Evolutionary conservation across 2,797 vertebrate species (phyloP), one percentile per base, ranked within the genome.

Genomic region (Scolopax bukidnonensis): DNA sequence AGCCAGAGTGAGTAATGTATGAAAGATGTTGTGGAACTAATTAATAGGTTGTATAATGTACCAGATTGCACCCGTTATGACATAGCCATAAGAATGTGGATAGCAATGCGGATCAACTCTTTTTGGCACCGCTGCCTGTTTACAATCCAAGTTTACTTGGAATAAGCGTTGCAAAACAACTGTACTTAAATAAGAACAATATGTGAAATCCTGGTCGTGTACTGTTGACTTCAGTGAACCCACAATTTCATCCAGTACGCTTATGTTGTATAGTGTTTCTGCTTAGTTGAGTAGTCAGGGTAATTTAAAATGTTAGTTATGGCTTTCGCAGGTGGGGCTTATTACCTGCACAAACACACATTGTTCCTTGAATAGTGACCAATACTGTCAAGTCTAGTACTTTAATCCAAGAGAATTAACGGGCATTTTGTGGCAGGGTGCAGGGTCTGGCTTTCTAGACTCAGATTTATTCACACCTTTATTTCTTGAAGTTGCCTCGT

Each of bases 121-220:
- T 94, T 86, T 75, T 96, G 96, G 90, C 90, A 85, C 32, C 12
- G 4, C 57, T 93, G 53, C 9, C 0, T 97, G 76, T 96, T 97
- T 97, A 95, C 84, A 89, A 23, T 92, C 94, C 96, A 95, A 95
- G 78, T 96, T 92, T 89, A 51, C 57, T 89, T 92, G 86, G 88
- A 90, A 90, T 83, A 90, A 87, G 79, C 47, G 51, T 80, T 95
- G 68, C 88, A 97, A 91, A 95, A 96, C 85, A 96, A 75, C 84
- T 84, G 60, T 82, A 65, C 43, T 93, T 83, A 96, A 96, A 96
- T 87, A 92, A 95, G 95, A 96, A 96, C 94, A 96, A 81, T 80
- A 97, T 96, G 95, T 96, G 94, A 93, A 91, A 87, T 85, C 50
- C 57, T 95, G 57, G 53, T 86, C 50, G 2, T 92, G 90, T 90